Evolutionary conservation across 2,797 vertebrate genomes (phyloP).

Genomic region (Remorina albescens): DNA sequence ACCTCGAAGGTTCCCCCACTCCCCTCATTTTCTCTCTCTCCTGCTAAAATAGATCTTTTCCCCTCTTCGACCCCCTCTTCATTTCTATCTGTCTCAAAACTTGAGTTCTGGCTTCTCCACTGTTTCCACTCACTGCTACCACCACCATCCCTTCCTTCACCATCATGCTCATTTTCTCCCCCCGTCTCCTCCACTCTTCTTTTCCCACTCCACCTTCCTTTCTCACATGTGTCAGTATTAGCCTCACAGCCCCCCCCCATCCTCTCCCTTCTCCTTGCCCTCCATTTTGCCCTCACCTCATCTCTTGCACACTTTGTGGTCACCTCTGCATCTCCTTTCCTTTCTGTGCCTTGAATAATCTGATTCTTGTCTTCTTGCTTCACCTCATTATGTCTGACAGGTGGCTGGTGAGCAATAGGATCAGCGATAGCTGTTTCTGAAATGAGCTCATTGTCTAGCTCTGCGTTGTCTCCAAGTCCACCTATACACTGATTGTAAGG

Average conservation of each 20-base stretch:
- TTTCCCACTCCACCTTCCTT: conserved; percentile 45
- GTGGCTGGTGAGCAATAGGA: not conserved
- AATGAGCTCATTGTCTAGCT: not conserved
- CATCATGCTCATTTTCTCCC: not conserved
- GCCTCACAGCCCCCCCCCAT: conserved; percentile 59
- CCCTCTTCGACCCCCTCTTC: conserved; percentile 24
- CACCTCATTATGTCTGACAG: not conserved
- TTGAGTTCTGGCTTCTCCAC: conserved; percentile 28
- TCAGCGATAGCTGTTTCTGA: not conserved
- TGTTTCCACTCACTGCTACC: conserved; percentile 33
- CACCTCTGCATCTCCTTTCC: conserved; percentile 26
- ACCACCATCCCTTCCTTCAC: conserved; percentile 11
- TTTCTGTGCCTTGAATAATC: conserved; percentile 29
- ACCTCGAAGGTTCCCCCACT: conserved; percentile 17
- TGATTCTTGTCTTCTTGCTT: conserved; percentile 4
- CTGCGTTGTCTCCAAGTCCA: conserved; percentile 60
- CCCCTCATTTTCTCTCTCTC: conserved; percentile 13
- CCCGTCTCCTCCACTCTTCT: conserved; percentile 47
- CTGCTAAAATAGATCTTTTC: not conserved
- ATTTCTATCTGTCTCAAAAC: conserved; percentile 25
- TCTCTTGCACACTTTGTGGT: conserved; percentile 46
- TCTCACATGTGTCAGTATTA: conserved; percentile 34
- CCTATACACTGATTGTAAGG: conserved; percentile 76
- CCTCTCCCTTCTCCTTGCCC: conserved; percentile 61
- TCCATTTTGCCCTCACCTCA: conserved; percentile 62